Base-by-base conservation (phyloP, 2,113 vertebrate genomes). In the Campylorhamphus procurvoides region DNA sequence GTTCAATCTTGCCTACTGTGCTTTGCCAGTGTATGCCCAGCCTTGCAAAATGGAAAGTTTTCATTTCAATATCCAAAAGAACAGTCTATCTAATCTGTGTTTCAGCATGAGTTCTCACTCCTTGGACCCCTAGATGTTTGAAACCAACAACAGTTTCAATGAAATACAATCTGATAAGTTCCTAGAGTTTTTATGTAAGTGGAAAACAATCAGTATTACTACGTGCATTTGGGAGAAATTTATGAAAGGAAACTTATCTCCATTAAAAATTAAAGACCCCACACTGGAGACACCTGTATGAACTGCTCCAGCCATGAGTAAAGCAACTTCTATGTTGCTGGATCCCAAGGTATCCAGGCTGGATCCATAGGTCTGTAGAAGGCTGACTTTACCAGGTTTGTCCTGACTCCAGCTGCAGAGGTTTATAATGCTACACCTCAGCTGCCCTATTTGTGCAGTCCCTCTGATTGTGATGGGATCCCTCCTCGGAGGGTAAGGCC, bases 341-440 rank as follows among this genome's bases (percentile, higher is more conserved):
- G 12, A 55, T 78, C 29, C 20, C 55, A 59, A 59, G 71, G 9
- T 18, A 50, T 13, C 9, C 25, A 44, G 13, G 6, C 7, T 11
- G 56, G 35, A 84, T 20, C 7, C 18, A 24, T 5, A 74, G 27
- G 20, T 44, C 18, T 82, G 11, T 8, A 39, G 47, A 78, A 74
- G 24, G 1, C 9, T 55, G 39, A 19, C 29, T 87, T 87, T 25
- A n/a, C 2, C 7, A 14, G 2, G 8, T 58, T 74, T 84, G 14
- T 42, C 47, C 58, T 53, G 28, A 49, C 31, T 85, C 42, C 33
- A 40, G 0, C 12, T 72, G 23, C 0, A 0, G n/a, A 55, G 23
- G 53, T 22, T 33, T 33, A 47, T 35, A 55, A 25, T 27, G 39
- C 5, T 27, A 19, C 28, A 68, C 15, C 25, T 58, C 55, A 62